phyloP scores from a whole-genome alignment of 2,113 vertebrate genomes.

The Gasterosteus nipponicus region DNA sequence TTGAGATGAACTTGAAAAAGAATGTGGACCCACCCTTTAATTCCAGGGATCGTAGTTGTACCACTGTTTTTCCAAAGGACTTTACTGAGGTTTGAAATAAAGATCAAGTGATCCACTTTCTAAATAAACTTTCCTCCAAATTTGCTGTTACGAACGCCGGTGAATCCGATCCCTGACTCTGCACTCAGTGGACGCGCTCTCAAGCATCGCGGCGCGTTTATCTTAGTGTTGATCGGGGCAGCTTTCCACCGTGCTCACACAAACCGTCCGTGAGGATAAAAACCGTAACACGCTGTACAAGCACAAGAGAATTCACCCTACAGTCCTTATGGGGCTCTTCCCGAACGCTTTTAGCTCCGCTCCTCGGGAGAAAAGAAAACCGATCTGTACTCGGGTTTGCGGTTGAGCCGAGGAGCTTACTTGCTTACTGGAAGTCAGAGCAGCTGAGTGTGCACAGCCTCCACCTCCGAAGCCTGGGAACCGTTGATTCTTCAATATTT shows the following conservation, averaged over 20 bases:
- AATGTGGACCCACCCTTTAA: neutral
- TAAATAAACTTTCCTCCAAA: neutral
- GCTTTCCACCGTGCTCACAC: conserved; percentile 1
- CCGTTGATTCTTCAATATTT: conserved; percentile 69
- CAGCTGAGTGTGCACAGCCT: conserved; percentile 70
- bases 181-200: neutral
- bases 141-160: neutral
- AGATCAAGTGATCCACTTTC: neutral
- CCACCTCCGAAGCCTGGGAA: conserved; percentile 59
- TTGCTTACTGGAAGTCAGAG: conserved; percentile 63
- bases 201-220: neutral
- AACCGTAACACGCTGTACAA: conserved; percentile 17
- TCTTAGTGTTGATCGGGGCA: neutral
- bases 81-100: neutral
- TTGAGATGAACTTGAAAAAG: neutral
- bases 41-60: neutral
- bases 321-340: neutral
- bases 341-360: conserved; percentile 32
- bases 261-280: conserved; percentile 20
- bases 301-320: conserved; percentile 18
- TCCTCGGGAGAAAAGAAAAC: conserved; percentile 54
- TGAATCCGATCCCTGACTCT: neutral
- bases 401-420: conserved; percentile 57
- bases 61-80: neutral
- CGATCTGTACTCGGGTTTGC: conserved; percentile 50